Evolutionary conservation across 2,113 vertebrate genomes (phyloP), one percentile per base, ranked within the genome.

Genomic region (Dasyprocta punctata): DNA sequence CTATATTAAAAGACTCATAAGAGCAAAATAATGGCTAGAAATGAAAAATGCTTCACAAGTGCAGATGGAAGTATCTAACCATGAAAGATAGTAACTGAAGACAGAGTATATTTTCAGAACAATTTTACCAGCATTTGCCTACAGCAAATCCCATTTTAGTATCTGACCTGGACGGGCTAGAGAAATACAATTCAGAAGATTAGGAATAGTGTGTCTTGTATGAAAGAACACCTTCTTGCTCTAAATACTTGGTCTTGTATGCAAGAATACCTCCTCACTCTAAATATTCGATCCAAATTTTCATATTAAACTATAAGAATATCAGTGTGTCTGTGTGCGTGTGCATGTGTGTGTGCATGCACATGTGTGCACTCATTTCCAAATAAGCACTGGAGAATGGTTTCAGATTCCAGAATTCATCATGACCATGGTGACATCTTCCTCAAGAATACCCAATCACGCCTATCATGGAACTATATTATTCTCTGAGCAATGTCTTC

Each of bases 111-210:
- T 75, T 96, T 93, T 93, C 33, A 60, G 33, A 86, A 44, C 28
- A 95, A 44, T 85, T 85, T 88, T 82, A 89, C 92, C 10, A 96
- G 36, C 11, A 71, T 75, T 47, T 77, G 24, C 28, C 30, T 69
- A 82, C 9, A 71, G 14, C 1, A 80, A 84, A 60, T 89, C 41
- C n/a, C 2, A 82, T 94, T 89, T 71, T 26, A 63, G 16, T 92
- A 28, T 54, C 26, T 91, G 41, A 0, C n/a, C 56, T 90, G 63
- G 26, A 81, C n/a, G 19, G 36, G 44, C 13, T 4, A 54, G 22
- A 84, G 12, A 49, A 8, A 33, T 86, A 1, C 41, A 90, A 75
- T 84, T 30, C 36, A 90, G 96, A 92, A 7, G 1, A 84, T 44
- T 94, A 65, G 44, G 33, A 77, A 89, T 16, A 17, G 3, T 78